phyloP scores from a whole-genome alignment of 2,888 invertebrate genomes.

The Holacanthella duospinosa region DNA sequence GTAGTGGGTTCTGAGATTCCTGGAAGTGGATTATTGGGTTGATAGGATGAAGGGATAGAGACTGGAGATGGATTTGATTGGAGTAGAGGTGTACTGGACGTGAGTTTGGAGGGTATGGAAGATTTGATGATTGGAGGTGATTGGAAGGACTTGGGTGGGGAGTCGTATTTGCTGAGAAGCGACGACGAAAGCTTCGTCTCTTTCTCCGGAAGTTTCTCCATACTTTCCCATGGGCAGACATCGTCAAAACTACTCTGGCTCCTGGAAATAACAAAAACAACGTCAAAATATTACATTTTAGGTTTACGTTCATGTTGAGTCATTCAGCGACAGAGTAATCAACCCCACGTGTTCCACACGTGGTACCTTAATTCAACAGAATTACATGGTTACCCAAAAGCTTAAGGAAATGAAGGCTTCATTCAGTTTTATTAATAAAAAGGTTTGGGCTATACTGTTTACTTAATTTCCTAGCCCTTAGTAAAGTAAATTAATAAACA shows the following conservation, averaged over 20 bases:
- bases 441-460: no score
- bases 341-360: no score
- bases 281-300: no score
- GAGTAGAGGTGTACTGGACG: not conserved
- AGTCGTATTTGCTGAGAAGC: constrained; percentile 2
- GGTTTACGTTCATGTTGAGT: no score
- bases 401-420: no score
- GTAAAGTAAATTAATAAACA: no score
- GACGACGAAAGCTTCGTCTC: constrained; percentile 10
- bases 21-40: no score
- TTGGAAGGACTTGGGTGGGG: not conserved
- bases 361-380: no score
- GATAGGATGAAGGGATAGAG: not conserved
- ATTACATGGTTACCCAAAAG: no score
- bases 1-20: not conserved
- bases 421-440: no score
- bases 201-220: constrained; percentile 32
- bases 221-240: constrained; percentile 37
- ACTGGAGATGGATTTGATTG: not conserved
- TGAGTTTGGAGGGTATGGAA: not conserved
- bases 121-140: not conserved
- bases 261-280: constrained; percentile 14
- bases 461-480: no score
- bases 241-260: constrained; percentile 36
- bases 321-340: no score